Conservation (phyloP, 2,113 vertebrate genomes). For the Ictidomys tridecemlineatus region DNA sequence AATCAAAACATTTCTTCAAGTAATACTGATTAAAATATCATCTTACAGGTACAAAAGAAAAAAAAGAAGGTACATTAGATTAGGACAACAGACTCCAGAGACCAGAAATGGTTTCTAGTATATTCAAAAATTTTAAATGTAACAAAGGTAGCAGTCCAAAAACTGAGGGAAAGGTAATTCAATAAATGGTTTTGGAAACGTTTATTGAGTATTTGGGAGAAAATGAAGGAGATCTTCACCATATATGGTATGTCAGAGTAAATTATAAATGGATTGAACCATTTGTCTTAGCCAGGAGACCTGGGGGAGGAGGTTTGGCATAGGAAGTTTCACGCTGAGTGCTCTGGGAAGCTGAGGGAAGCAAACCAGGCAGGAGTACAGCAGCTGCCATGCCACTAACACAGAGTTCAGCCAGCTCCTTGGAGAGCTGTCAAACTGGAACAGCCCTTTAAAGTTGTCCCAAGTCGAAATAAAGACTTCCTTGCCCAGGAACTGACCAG, state of each 20-base stretch:
- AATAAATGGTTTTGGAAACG: not conserved
- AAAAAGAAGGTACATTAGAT: not conserved
- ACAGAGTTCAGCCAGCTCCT: not conserved
- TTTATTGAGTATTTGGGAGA: not conserved
- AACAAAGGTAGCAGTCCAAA: not conserved
- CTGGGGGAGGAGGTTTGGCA: not conserved
- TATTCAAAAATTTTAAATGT: not conserved
- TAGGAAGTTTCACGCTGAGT: not conserved
- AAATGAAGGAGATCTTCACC: not conserved
- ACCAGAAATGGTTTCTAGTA: not conserved
- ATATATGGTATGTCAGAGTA: not conserved
- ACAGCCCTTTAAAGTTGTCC: not conserved
- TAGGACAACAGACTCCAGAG: not conserved
- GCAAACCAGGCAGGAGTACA: no score
- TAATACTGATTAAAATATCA: not conserved
- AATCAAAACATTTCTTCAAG: not conserved
- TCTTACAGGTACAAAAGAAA: no score
- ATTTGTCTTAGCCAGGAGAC: not conserved
- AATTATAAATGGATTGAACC: not conserved
- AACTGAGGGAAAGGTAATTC: not conserved
- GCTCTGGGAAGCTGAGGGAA: not conserved
- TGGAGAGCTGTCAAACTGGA: not conserved
- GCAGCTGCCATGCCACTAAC: not conserved
- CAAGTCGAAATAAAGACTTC: not conserved
- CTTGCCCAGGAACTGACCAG: not conserved